Evolutionary conservation across 2,113 vertebrate genomes (phyloP), one percentile per base, ranked within the genome.

Genomic region (Petroica traversi): DNA sequence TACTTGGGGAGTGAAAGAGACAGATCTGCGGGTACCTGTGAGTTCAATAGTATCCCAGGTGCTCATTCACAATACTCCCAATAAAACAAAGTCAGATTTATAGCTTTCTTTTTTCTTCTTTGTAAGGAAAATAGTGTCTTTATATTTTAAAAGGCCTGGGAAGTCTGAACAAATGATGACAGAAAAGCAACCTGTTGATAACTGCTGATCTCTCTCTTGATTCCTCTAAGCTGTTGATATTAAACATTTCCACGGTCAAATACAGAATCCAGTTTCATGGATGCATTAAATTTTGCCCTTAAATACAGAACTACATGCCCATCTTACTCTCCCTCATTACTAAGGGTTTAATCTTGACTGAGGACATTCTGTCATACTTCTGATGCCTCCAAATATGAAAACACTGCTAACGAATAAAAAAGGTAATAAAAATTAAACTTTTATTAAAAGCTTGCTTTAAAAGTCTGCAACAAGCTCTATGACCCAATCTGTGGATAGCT

Each of bases 1-100:
- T 96, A 87, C 92, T 88, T 95, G 66, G 64, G 88, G 96, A 97
- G 90, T 34, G 75, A 82, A 80, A 91, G 61, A 85, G 46, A 71
- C 55, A 93, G 74, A 93, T 92, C 64, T 80, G 49, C 88, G 93
- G 76, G 82, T n/a, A 83, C 34, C 71, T 81, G 31, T 33, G 86
- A 85, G 88, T 94, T 75, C 64, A 91, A 92, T 24, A 85, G 45
- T 33, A 76, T 82, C 46, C 22, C 69, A 73, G 19, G 46, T 52
- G 33, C 31, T 58, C 48, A 58, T 61, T 74, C 74, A 88, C 18
- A 63, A 45, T 68, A 51, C 14, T 83, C 71, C 19, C 71, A 82
- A 73, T 68, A 89, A 82, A 88, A 71, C 71, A 89, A 92, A 95
- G 63, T 73, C 45, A 38, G 20, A 64, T 71, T 96, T 83, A 61